A percentile compares a stretch with the other conserved stretches of the same genome.
phyloP scores from a whole-genome alignment of 2,797 vertebrate genomes.

The Poeciliopsis presidionis region DNA sequence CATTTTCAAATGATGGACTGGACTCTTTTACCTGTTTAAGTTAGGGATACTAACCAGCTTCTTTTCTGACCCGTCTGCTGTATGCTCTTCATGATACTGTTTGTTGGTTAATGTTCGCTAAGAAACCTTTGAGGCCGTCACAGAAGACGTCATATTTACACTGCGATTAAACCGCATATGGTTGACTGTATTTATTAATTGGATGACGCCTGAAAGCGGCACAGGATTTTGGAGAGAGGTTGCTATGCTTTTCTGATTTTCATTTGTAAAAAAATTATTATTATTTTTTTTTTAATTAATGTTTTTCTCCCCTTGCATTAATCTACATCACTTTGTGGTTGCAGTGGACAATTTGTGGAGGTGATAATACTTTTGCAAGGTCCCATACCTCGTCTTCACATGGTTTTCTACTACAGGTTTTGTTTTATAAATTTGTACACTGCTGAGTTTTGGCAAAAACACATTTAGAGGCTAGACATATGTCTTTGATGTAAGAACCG shows the following conservation, averaged over 20 bases:
- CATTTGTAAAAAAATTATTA: neutral
- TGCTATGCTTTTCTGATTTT: neutral
- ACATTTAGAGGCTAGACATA: conserved; percentile 17
- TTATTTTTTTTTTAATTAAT: no score
- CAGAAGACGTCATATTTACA: neutral
- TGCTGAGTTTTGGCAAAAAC: neutral
- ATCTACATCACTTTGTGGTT: neutral
- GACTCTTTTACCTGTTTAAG: neutral
- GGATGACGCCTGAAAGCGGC: neutral
- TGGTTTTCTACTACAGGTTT: neutral
- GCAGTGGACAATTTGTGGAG: neutral
- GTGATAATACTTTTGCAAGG: neutral
- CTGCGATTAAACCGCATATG: neutral
- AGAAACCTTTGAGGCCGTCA: neutral
- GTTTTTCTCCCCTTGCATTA: neutral
- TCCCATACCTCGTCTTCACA: neutral
- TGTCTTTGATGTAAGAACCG: neutral
- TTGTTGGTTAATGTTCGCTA: neutral
- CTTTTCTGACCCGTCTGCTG: neutral
- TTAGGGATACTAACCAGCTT: neutral
- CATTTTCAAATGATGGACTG: neutral
- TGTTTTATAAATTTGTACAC: neutral
- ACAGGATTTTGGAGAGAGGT: neutral
- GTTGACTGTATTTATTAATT: neutral
- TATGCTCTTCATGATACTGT: neutral